Evolutionary conservation across 2,888 invertebrate genomes (phyloP).

Genomic region (Anagyrus pseudococci): DNA sequence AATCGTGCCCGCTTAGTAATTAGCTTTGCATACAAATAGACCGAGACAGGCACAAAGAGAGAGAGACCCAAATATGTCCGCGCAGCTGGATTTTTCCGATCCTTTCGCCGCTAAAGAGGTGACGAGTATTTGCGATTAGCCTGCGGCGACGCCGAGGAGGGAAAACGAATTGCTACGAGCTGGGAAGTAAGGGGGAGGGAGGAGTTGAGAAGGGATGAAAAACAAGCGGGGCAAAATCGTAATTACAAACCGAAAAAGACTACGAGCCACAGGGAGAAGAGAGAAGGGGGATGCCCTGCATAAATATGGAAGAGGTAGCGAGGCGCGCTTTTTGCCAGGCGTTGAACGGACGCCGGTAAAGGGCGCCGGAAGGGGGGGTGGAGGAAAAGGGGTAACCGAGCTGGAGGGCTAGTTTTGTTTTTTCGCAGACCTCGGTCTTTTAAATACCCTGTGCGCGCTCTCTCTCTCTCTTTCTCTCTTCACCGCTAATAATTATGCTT

Average conservation of each 20-base stretch:
- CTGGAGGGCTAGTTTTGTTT: too few relatives aligned
- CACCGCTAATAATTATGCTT: too few relatives aligned
- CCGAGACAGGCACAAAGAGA: too few relatives aligned
- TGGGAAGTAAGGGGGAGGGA: neutral
- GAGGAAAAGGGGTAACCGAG: too few relatives aligned
- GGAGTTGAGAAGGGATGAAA: neutral
- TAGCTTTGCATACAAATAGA: conserved; percentile 40
- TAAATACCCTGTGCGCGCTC: too few relatives aligned
- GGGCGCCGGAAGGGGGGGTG: too few relatives aligned
- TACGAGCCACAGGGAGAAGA: neutral
- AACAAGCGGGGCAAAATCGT: conserved; percentile 17
- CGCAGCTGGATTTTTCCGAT: neutral
- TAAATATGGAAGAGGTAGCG: conserved; percentile 10
- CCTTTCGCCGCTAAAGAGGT: neutral
- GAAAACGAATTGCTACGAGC: neutral
- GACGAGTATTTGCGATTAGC: neutral
- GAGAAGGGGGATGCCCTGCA: neutral
- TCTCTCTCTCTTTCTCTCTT: too few relatives aligned
- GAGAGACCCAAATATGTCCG: neutral
- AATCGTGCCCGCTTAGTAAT: conserved; percentile 23
- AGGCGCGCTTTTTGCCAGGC: neutral
- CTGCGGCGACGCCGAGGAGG: neutral
- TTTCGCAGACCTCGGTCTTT: too few relatives aligned
- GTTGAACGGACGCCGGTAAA: too few relatives aligned
- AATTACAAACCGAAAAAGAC: conserved; percentile 22